Evolutionary conservation across 2,797 vertebrate species (phyloP).

Genomic region (Syngnathus rostellatus): DNA sequence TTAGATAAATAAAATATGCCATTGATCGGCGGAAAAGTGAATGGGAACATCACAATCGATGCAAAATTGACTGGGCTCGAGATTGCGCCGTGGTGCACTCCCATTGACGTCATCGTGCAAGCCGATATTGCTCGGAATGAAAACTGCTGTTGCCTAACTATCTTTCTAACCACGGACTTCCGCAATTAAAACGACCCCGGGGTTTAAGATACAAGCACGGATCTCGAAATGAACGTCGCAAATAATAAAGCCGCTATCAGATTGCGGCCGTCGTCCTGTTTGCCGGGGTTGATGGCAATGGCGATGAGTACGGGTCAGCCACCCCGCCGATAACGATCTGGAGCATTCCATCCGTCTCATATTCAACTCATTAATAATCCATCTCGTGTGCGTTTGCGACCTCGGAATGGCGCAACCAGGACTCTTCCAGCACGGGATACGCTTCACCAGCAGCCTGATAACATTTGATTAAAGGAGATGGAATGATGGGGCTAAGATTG

Average conservation of each 20-base stretch:
- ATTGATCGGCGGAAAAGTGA: constrained; percentile 51
- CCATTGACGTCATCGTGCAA: background rate
- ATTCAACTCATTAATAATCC: constrained; percentile 63
- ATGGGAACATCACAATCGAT: constrained; percentile 32
- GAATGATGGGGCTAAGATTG: constrained; percentile 4
- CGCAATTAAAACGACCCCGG: no score
- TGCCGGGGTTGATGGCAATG: constrained; percentile 17
- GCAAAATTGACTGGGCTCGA: constrained; percentile 34
- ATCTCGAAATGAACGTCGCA: background rate
- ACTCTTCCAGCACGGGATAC: constrained; percentile 20
- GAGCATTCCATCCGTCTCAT: constrained; percentile 41
- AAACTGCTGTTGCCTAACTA: background rate
- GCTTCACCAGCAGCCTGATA: constrained; percentile 28
- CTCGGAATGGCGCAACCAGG: constrained; percentile 10
- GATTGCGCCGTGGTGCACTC: background rate
- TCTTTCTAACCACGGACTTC: no score
- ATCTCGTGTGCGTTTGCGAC: constrained; percentile 52
- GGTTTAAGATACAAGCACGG: background rate
- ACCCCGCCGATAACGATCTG: constrained; percentile 36
- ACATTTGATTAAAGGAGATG: constrained; percentile 37
- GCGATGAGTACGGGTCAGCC: constrained; percentile 52
- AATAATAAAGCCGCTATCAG: background rate
- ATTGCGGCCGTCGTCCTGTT: background rate
- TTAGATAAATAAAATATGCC: constrained; percentile 55
- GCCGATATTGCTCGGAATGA: background rate